Evolutionary conservation across 2,888 invertebrate species (phyloP).

Genomic region (Drosophila affinis): DNA sequence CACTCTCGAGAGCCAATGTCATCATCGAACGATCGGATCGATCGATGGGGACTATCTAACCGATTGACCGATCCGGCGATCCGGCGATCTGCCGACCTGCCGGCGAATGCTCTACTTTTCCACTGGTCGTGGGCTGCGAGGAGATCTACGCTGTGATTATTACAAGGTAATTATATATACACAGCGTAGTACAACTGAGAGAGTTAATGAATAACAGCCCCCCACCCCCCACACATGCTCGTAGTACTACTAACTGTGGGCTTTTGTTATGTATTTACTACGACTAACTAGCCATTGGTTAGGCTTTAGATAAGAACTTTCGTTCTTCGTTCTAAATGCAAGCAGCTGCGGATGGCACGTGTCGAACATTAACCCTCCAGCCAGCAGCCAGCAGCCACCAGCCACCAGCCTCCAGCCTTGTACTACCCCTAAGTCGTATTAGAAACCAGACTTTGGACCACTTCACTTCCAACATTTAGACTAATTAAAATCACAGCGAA

Average conservation of each 20-base stretch:
- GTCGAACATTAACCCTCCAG: neutral
- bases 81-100: constrained; percentile 19
- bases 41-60: constrained; percentile 29
- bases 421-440: neutral
- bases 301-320: neutral
- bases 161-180: neutral
- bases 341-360: neutral
- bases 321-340: neutral
- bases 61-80: constrained; percentile 18
- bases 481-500: constrained; percentile 31
- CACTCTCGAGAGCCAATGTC: constrained; percentile 24
- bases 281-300: too few relatives aligned
- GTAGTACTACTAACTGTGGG: too few relatives aligned
- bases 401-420: neutral
- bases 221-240: too few relatives aligned
- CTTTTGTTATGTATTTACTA: too few relatives aligned
- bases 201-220: too few relatives aligned
- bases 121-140: neutral
- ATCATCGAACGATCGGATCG: constrained; percentile 22
- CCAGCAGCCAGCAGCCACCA: too few relatives aligned
- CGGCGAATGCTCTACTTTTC: constrained; percentile 25
- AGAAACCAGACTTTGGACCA: neutral
- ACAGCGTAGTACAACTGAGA: neutral
- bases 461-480: constrained; percentile 8
- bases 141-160: neutral